These are phyloP conservation scores for Cheilosia pagana DNA, from an alignment of 2,888 invertebrate species.

Conservation along the genomic window DNA sequence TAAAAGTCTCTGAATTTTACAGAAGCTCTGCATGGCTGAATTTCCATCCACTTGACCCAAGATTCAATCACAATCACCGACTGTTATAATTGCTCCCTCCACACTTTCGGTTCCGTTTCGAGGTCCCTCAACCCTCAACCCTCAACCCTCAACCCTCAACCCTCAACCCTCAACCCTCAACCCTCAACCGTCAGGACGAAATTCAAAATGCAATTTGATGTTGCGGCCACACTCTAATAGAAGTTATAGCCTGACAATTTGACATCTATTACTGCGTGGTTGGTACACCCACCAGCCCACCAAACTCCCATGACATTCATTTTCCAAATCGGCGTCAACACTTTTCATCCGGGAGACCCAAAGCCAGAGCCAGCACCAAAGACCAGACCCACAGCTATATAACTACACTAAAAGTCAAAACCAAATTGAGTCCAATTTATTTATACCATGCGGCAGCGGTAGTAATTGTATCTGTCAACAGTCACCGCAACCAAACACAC, in stretches of 20 bases:
- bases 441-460: constrained; percentile 46
- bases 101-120: not conserved
- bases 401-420: constrained; percentile 43
- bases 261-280: constrained; percentile 25
- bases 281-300: not conserved
- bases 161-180: too few relatives aligned
- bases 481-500: constrained; percentile 25
- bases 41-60: too few relatives aligned
- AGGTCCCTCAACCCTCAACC: not conserved
- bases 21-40: too few relatives aligned
- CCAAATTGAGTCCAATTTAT: constrained; percentile 51
- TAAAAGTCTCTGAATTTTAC: too few relatives aligned
- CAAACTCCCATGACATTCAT: constrained; percentile 27
- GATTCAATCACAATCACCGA: too few relatives aligned
- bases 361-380: not conserved
- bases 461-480: constrained; percentile 60
- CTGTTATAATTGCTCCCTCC: not conserved
- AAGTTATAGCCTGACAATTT: constrained; percentile 14
- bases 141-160: too few relatives aligned
- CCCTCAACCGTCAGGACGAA: not conserved
- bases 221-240: constrained; percentile 1
- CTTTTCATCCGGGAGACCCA: not conserved
- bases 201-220: constrained; percentile 33
- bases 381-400: not conserved
- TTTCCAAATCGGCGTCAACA: constrained; percentile 21